phyloP scores from a whole-genome alignment of 2,888 invertebrate genomes.

The Baronia brevicornis region DNA sequence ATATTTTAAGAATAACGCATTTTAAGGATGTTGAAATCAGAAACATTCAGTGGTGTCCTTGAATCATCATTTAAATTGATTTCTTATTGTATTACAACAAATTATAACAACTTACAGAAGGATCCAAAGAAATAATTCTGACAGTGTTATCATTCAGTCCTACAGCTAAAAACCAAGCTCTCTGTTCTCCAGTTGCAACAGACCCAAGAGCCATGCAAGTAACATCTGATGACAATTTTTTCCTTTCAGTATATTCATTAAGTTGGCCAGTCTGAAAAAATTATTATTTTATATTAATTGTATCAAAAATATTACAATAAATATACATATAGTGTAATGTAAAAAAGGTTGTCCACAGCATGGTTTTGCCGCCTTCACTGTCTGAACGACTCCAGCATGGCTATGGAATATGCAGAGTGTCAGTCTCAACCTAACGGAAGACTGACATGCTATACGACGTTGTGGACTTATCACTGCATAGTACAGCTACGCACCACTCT shows the following conservation, averaged over 20 bases:
- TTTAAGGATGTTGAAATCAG: slow-evolving; percentile 68
- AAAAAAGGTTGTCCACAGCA: slow-evolving; percentile 69
- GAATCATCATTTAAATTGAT: slow-evolving; percentile 54
- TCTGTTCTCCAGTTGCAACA: slow-evolving; percentile 95
- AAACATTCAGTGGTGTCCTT: slow-evolving; percentile 70
- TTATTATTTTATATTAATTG: slow-evolving; percentile 11
- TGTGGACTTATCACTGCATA: slow-evolving; percentile 73
- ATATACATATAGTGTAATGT: no score
- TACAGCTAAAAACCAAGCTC: slow-evolving; percentile 96
- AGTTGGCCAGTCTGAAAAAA: slow-evolving; percentile 93
- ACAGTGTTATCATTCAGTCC: slow-evolving; percentile 98
- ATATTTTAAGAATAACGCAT: slow-evolving; percentile 66
- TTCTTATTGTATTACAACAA: background rate
- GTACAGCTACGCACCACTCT: slow-evolving; percentile 71
- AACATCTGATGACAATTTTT: slow-evolving; percentile 97
- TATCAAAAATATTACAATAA: slow-evolving; percentile 13
- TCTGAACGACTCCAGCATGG: slow-evolving; percentile 81
- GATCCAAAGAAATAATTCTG: slow-evolving; percentile 97
- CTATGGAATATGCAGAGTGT: slow-evolving; percentile 84
- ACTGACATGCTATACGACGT: slow-evolving; percentile 77
- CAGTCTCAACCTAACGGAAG: slow-evolving; percentile 71
- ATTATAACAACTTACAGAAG: slow-evolving; percentile 77
- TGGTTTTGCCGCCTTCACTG: slow-evolving; percentile 80
- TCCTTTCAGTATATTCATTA: slow-evolving; percentile 98
- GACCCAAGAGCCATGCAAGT: slow-evolving; percentile 98